phyloP scores from a whole-genome alignment of 2,888 invertebrate species.

The Serripes groenlandicus region DNA sequence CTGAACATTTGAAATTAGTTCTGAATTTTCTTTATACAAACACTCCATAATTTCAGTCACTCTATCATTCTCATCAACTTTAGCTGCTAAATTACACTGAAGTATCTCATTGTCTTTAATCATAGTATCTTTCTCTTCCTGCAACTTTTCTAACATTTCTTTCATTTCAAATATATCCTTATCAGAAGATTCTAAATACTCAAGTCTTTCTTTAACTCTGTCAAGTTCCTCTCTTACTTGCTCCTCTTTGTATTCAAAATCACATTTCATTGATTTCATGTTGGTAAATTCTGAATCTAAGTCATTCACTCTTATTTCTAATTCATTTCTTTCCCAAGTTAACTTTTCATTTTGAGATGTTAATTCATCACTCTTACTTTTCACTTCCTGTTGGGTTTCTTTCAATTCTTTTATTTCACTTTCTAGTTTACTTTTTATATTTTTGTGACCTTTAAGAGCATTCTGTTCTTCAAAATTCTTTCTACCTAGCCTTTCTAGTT shows the following conservation, averaged over 20 bases:
- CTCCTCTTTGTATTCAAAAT: constrained; percentile 44
- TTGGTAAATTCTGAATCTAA: constrained; percentile 47
- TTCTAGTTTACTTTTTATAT: background rate
- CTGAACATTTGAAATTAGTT: constrained; percentile 31
- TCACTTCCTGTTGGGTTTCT: background rate
- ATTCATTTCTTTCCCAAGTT: constrained; percentile 58
- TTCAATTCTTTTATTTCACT: background rate
- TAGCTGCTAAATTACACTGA: constrained; percentile 37
- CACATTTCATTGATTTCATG: constrained; percentile 47
- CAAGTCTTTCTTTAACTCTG: constrained; percentile 55
- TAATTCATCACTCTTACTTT: constrained; percentile 16
- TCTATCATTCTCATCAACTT: constrained; percentile 54
- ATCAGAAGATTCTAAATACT: constrained; percentile 60
- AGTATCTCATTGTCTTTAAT: constrained; percentile 61
- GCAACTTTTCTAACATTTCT: constrained; percentile 57
- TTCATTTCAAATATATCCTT: constrained; percentile 64
- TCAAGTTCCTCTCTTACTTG: constrained; percentile 54
- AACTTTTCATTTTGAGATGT: constrained; percentile 53
- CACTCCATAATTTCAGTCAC: constrained; percentile 44
- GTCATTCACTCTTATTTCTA: constrained; percentile 29
- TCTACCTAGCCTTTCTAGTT: constrained; percentile 17
- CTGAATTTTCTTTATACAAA: constrained; percentile 56
- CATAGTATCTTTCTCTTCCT: constrained; percentile 58
- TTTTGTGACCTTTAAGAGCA: background rate
- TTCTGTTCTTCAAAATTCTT: background rate